These are phyloP conservation scores for Thamnophis elegans DNA, from an alignment of 2,797 vertebrate genomes.

Conservation along the genomic window DNA sequence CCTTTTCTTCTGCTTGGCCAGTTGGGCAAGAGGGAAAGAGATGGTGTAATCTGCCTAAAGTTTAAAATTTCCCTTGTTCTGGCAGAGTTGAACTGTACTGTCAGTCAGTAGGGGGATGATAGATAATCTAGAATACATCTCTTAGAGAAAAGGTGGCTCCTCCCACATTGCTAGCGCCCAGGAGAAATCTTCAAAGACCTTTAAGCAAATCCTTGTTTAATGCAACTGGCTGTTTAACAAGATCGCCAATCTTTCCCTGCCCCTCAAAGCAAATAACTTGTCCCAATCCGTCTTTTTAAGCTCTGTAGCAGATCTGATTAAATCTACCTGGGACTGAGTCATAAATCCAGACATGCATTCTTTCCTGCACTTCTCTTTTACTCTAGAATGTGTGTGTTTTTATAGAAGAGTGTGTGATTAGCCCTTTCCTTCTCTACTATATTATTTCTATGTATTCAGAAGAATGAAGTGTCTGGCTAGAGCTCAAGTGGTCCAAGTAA, in stretches of 20 bases:
- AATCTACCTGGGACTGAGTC: background rate
- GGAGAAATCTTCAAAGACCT: slow-evolving; percentile 26
- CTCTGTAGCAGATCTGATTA: background rate
- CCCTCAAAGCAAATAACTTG: slow-evolving; percentile 9
- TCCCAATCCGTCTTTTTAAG: slow-evolving; percentile 11
- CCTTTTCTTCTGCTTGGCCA: slow-evolving; percentile 51
- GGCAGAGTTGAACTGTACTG: slow-evolving; percentile 33
- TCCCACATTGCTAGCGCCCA: slow-evolving; percentile 28
- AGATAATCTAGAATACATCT: background rate
- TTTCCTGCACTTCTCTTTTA: slow-evolving; percentile 19
- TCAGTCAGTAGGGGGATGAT: slow-evolving; percentile 3
- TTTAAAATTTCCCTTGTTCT: slow-evolving; percentile 43
- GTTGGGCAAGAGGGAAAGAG: slow-evolving; percentile 32
- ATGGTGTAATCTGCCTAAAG: slow-evolving; percentile 35
- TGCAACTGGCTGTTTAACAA: slow-evolving; percentile 5
- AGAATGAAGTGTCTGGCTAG: background rate
- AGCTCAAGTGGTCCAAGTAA: background rate
- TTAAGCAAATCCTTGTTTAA: background rate
- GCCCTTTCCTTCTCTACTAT: background rate
- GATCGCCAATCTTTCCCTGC: background rate
- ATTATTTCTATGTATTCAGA: background rate
- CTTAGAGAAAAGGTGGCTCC: background rate
- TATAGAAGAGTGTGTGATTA: background rate
- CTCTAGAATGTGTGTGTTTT: background rate
- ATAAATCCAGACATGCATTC: background rate